A percentile compares a stretch with the other conserved stretches of the same genome.
Evolutionary conservation across 2,797 vertebrate genomes (phyloP).

Genomic region (Cyclura pinguis): DNA sequence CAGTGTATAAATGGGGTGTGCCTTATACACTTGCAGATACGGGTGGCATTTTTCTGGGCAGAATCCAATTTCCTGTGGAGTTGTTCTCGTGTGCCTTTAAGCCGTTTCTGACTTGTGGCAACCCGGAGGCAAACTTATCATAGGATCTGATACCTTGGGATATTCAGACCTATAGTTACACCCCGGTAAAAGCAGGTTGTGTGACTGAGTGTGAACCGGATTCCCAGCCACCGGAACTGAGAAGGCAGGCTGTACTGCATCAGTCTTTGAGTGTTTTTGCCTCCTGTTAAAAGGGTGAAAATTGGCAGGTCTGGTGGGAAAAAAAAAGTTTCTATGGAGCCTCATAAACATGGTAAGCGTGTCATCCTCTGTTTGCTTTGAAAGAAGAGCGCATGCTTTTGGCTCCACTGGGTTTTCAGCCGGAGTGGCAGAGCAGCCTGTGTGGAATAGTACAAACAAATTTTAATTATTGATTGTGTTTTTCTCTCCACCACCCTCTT

Average conservation of each 20-base stretch:
- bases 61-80: too few species aligned
- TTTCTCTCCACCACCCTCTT: not conserved
- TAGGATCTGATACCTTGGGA: too few species aligned
- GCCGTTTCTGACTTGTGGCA: too few species aligned
- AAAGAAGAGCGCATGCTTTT: constrained; percentile 31
- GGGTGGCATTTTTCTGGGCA: too few species aligned
- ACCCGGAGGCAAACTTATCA: too few species aligned
- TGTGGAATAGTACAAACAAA: constrained; percentile 36
- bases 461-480: constrained; percentile 70
- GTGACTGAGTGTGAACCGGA: too few species aligned
- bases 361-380: constrained; percentile 42
- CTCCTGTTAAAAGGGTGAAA: not conserved
- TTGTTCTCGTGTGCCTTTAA: too few species aligned
- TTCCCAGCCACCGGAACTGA: not conserved
- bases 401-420: fast-evolving
- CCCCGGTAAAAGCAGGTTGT: too few species aligned
- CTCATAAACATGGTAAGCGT: not conserved
- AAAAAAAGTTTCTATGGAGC: constrained; percentile 46
- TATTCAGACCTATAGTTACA: too few species aligned
- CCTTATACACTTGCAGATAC: too few species aligned
- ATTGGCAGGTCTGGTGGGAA: constrained; percentile 13
- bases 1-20: too few species aligned
- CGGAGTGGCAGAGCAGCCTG: not conserved
- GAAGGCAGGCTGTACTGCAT: not conserved
- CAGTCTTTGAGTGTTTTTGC: not conserved